phyloP scores from a whole-genome alignment of 2,797 vertebrate species.

The Spinibarbus caldwelli region DNA sequence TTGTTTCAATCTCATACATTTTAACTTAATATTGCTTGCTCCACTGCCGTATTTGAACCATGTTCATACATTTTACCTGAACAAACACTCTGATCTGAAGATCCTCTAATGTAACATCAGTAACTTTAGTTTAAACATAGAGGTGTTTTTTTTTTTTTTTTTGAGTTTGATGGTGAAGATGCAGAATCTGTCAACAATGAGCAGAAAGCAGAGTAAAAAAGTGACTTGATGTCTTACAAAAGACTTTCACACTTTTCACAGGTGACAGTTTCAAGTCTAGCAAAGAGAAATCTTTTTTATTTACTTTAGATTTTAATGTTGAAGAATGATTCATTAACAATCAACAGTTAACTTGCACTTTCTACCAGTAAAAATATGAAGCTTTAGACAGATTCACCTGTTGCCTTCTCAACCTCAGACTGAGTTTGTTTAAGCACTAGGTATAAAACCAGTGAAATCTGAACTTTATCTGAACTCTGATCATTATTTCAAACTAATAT shows the following conservation, averaged over 20 bases:
- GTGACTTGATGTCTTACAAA: not conserved
- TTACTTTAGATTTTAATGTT: not conserved
- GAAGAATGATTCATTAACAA: not conserved
- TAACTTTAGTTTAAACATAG: not conserved
- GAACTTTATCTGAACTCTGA: not conserved
- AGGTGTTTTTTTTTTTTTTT: no score
- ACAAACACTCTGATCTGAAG: not conserved
- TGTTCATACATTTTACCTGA: no score
- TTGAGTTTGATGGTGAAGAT: not conserved
- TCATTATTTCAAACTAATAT: not conserved
- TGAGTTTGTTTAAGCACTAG: not conserved
- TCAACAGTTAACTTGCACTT: not conserved
- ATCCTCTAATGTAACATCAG: not conserved
- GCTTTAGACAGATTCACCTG: slow-evolving; percentile 1
- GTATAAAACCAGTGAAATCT: not conserved
- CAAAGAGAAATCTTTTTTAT: not conserved
- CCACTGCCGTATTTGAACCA: not conserved
- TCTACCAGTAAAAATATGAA: not conserved
- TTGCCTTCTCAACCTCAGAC: not conserved
- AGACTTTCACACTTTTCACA: not conserved
- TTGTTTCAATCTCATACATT: not conserved
- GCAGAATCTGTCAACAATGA: not conserved
- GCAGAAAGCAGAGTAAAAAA: not conserved
- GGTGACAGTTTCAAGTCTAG: not conserved
- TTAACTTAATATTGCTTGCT: not conserved